Percentiles rank a stretch among this genome's conserved stretches.
Conservation (phyloP, 2,113 vertebrate species). For the Pristiophorus japonicus region DNA sequence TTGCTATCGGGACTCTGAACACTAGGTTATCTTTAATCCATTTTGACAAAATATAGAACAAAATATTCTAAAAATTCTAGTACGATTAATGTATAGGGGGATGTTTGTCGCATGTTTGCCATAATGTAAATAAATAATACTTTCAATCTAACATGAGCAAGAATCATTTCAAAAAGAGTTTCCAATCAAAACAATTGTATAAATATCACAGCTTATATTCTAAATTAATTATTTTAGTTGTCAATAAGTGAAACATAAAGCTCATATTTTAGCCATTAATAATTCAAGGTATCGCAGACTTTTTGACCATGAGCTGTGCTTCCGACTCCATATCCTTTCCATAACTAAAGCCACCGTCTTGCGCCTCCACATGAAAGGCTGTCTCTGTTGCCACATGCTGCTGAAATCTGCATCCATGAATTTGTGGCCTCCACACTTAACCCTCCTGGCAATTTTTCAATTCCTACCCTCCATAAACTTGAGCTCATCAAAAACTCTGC, state of each 20-base stretch:
- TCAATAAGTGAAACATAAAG: background rate
- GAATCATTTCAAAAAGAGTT: background rate
- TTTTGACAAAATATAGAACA: background rate
- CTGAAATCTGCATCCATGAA: background rate
- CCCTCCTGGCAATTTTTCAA: too few relatives aligned
- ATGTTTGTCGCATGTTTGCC: background rate
- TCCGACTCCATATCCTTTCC: background rate
- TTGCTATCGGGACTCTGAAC: too few relatives aligned
- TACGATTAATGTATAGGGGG: too few relatives aligned
- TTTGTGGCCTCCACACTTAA: background rate
- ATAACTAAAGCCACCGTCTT: background rate
- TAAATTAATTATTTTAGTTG: background rate
- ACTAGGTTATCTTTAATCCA: too few relatives aligned
- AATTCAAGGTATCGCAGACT: background rate
- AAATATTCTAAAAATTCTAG: background rate
- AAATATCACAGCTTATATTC: background rate
- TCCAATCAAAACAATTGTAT: background rate
- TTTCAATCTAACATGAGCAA: background rate
- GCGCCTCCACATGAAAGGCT: background rate
- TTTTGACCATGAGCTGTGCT: background rate
- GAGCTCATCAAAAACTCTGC: too few relatives aligned
- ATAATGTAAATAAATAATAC: background rate
- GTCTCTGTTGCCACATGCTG: background rate
- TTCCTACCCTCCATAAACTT: background rate
- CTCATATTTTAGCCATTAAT: background rate